Conservation (phyloP, 2,113 vertebrate genomes). For the Castor canadensis region DNA sequence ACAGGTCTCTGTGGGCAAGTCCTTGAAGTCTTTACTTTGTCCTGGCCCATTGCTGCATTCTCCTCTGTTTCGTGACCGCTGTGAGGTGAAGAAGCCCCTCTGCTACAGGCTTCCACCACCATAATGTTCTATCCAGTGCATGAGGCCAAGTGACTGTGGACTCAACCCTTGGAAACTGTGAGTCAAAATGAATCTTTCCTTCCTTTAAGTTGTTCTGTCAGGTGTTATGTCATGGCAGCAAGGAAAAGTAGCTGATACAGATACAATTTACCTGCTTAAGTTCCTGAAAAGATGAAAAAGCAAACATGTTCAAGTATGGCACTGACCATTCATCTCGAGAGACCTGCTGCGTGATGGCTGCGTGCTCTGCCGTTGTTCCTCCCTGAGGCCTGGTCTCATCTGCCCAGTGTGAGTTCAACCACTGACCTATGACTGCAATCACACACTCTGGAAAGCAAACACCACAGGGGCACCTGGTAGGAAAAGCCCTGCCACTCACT, state of each 20-base stretch:
- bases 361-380: rapidly evolving
- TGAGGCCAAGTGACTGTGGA: not conserved
- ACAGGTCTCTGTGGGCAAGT: not conserved
- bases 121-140: not conserved
- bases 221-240: not conserved
- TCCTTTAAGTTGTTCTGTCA: not conserved
- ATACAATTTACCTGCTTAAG: not conserved
- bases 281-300: not conserved
- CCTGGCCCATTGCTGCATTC: not conserved
- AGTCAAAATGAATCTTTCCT: no score
- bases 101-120: not conserved
- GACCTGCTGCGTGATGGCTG: rapidly evolving
- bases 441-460: not conserved
- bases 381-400: not conserved
- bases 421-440: not conserved
- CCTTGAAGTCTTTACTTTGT: not conserved
- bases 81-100: not conserved
- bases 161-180: not conserved
- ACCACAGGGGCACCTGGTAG: not conserved
- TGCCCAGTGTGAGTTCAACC: rapidly evolving
- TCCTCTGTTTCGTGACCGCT: not conserved
- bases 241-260: not conserved
- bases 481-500: slow-evolving; percentile 88
- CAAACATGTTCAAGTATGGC: not conserved
- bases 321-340: rapidly evolving